Percentiles rank a stretch among this genome's conserved stretches.
These are phyloP conservation scores for Anoplolepis gracilipes DNA, from an alignment of 1,140 invertebrate genomes.

Conservation along the genomic window DNA sequence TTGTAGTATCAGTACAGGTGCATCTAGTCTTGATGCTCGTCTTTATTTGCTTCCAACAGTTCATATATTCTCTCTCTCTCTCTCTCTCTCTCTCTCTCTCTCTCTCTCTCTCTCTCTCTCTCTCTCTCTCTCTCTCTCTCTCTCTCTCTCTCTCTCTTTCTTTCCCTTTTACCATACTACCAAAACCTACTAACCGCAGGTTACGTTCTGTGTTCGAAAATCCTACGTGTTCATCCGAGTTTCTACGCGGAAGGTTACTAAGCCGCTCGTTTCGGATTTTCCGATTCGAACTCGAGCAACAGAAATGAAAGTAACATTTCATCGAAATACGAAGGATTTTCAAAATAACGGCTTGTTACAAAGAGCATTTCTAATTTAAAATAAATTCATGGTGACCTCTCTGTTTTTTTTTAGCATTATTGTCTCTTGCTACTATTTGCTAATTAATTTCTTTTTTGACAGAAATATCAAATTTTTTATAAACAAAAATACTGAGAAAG, in stretches of 20 bases:
- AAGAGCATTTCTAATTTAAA: not conserved
- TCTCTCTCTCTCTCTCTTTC: not conserved
- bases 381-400: not conserved
- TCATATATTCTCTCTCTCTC: not conserved
- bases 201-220: conserved; percentile 52
- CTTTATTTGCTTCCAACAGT: conserved; percentile 49
- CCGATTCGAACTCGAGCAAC: conserved; percentile 24
- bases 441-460: not conserved
- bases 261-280: conserved; percentile 50
- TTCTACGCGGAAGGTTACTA: conserved; percentile 35
- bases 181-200: conserved; percentile 45
- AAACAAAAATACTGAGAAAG: not conserved
- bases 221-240: conserved; percentile 58
- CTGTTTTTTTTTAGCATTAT: not conserved
- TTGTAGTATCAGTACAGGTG: conserved; percentile 15
- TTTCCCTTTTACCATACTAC: conserved; percentile 19
- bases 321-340: not conserved
- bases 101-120: not conserved
- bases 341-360: not conserved
- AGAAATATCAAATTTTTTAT: not conserved
- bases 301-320: conserved; percentile 25
- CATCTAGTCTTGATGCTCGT: conserved; percentile 21
- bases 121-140: not conserved
- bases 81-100: not conserved
- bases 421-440: not conserved